Base-by-base conservation (phyloP, 2,113 vertebrate genomes). In the Psilopsiagon aurifrons region DNA sequence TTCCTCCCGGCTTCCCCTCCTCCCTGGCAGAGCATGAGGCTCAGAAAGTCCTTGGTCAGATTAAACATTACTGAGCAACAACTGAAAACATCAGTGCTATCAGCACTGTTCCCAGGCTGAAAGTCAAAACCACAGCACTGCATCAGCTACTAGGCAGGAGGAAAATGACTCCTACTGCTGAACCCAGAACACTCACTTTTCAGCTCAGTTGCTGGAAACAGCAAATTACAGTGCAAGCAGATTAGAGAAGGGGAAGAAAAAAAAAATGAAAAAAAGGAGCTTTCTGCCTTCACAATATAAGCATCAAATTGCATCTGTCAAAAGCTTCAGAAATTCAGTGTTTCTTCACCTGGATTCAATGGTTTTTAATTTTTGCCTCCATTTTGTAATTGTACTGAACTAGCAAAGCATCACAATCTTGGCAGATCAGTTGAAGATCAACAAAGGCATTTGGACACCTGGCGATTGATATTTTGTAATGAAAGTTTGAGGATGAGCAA, bases 331-430 rank as follows among this genome's bases (percentile, higher is more conserved):
- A 46, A 73, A 35, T 55, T n/a, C 14, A 1, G 25, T 15, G 6
- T 51, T 76, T 60, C 23, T 76, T 74, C n/a, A 24, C 49, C 18
- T 80, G 47, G 28, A 23, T 17, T 51, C 16, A 31, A 35, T 0
- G 2, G 28, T 14, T 7, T 51, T 18, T 27, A 62, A 24, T 54
- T 80, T 83, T 64, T 7, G 8, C 13, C 37, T 11, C 33, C 3
- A 0, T 8, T 77, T n/a, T 16, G 4, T 44, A 52, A 14, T 20
- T 39, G 10, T 22, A 31, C 37, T 66, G 14, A 51, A 23, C 0
- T 1, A 46, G 13, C 1, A 24, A 81, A 66, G 11, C 11, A 20
- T 8, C 2, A 0, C 8, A 35, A 0, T 11, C 35, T 19, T 8
- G 41, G 59, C 52, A 66, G 35, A 52, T 7, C 1, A 2, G 4